Percentiles rank a stretch among this genome's conserved stretches.
Evolutionary conservation across 2,113 vertebrate genomes (phyloP).

Genomic region (Mustela nigripes): DNA sequence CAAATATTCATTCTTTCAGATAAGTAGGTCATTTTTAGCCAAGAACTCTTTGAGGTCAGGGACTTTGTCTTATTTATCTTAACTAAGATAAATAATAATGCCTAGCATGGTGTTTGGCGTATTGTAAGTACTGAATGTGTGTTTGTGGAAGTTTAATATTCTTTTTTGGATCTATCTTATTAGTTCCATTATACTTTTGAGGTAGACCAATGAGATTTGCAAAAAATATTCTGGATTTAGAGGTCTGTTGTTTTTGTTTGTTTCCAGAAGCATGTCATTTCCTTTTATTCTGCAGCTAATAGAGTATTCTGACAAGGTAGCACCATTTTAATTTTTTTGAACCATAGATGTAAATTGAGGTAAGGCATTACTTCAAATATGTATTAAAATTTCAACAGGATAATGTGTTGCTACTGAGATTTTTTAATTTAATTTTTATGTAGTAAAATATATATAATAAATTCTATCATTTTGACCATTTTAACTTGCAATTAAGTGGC

Average conservation of each 20-base stretch:
- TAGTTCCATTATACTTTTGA: background rate
- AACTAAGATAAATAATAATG: background rate
- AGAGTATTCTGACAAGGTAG: background rate
- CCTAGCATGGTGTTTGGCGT: background rate
- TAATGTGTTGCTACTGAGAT: background rate
- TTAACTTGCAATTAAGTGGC: background rate
- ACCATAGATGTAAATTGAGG: background rate
- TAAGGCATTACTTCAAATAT: background rate
- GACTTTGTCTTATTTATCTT: constrained; percentile 5
- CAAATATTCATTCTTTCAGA: constrained; percentile 14
- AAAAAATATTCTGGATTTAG: background rate
- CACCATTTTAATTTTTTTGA: background rate
- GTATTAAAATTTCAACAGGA: background rate
- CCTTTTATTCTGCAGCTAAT: constrained; percentile 41
- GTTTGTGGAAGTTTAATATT: constrained; percentile 16
- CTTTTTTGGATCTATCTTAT: background rate
- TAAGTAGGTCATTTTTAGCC: constrained; percentile 34
- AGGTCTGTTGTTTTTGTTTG: background rate
- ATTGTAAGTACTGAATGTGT: background rate
- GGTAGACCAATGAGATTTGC: background rate
- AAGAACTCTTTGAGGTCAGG: background rate
- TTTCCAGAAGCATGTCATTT: background rate
- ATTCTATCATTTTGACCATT: background rate
- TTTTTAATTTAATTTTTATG: background rate
- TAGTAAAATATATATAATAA: background rate